Base-by-base conservation (phyloP, 2,888 invertebrate species). In the Dasysyrphus albostriatus region DNA sequence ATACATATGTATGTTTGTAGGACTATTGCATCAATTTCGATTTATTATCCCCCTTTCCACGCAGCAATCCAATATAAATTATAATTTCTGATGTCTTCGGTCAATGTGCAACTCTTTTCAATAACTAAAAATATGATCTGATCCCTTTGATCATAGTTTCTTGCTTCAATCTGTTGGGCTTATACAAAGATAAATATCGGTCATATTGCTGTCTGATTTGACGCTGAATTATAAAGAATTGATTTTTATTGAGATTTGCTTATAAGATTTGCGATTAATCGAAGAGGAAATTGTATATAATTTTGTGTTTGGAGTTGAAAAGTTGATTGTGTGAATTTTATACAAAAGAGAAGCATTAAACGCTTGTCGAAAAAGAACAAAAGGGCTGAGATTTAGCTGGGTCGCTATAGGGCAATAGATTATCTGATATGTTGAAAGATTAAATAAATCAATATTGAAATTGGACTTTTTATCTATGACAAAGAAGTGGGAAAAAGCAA, bases 11-110 rank as follows among this genome's bases (percentile, higher is more conserved):
- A 2, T 12, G 2, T 19, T 5, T 0, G 19, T 6, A 7, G 16
- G 75, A 75, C 51, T 65, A 34, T 84, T 70, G 73, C 75, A 84
- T 76, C 72, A 67, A 84, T 76, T 84, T 51, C 70, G 72, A 84
- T 79, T 65, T 24, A 80, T 51, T 79, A 61, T 49, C 4, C 49
- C 49, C 65, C 65, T 10, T 2, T 24, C 24, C 24, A 24, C 2
- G 3, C 7, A 29, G 24, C 9, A 63, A 67, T 34, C 34, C 24
- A 51, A n/a, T 19, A 51, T 49, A 39, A 24, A 51, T 51, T 29
- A 51, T 51, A 34, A 51, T 69, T 51, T 51, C 65, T 65, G n/a
- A n/a, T n/a, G 49, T 51, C 69, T 51, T 51, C 39, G 39, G 10
- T 54, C 51, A 69, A 39, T 69, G 69, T 54, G 69, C 51, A 69